Percentiles rank a stretch among this genome's conserved stretches.
Conservation (phyloP, 2,113 vertebrate genomes). For the Hemibates koningsi region DNA sequence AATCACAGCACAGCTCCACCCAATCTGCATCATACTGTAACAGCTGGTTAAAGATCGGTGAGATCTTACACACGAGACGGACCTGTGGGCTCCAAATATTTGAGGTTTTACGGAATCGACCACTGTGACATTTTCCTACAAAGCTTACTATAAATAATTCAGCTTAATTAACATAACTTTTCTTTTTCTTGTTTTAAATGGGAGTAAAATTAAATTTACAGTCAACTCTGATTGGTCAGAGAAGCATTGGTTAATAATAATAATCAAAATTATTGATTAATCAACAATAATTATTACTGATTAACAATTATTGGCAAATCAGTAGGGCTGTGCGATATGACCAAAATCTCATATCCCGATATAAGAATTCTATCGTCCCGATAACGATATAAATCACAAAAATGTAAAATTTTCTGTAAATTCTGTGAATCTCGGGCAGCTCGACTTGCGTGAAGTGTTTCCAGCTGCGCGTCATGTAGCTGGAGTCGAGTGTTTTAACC, state of each 20-base stretch:
- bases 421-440: too few species aligned
- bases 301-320: neutral
- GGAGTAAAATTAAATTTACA: neutral
- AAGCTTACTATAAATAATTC: neutral
- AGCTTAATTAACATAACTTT: neutral
- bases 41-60: neutral
- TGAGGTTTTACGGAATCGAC: neutral
- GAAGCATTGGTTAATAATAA: neutral
- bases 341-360: too few species aligned
- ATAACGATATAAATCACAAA: too few species aligned
- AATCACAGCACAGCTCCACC: neutral
- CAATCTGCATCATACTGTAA: neutral
- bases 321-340: too few species aligned
- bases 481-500: too few species aligned
- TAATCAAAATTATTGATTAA: neutral
- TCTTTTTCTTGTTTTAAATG: neutral
- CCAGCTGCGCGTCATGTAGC: too few species aligned
- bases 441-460: too few species aligned
- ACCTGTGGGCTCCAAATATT: neutral
- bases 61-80: accelerated
- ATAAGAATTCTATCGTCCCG: too few species aligned
- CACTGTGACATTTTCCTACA: neutral
- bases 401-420: too few species aligned
- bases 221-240: neutral
- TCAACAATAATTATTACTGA: neutral